Evolutionary conservation across 2,113 vertebrate genomes (phyloP).

Genomic region (Crotophaga sulcirostris): DNA sequence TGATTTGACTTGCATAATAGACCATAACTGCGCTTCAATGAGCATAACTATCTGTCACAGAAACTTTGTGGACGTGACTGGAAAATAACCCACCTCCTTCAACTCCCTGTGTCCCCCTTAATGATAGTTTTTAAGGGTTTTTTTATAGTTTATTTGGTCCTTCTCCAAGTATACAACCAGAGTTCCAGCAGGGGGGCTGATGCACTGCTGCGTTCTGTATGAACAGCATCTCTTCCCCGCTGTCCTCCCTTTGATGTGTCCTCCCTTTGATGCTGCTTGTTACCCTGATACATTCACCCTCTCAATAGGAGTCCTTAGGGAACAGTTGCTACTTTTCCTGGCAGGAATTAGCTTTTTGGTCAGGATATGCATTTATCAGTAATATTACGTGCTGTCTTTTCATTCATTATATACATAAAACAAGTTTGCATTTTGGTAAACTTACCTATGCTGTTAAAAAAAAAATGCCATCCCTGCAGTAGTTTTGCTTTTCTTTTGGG

Average conservation of each 20-base stretch:
- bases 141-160: too few relatives aligned
- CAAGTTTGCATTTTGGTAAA: too few relatives aligned
- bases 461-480: background rate
- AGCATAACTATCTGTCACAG: background rate
- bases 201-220: background rate
- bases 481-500: constrained; percentile 28
- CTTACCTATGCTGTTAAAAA: background rate
- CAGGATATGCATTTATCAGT: background rate
- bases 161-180: background rate
- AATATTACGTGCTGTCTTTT: background rate
- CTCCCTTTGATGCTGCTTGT: background rate
- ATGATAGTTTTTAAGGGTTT: background rate
- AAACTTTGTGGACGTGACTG: background rate
- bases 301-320: background rate
- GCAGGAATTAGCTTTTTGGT: background rate
- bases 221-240: background rate
- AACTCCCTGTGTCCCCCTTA: background rate
- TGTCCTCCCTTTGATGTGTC: background rate
- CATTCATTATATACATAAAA: background rate
- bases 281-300: background rate
- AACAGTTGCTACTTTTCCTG: background rate
- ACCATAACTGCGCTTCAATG: background rate
- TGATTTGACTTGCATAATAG: background rate
- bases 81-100: background rate
- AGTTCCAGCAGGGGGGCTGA: background rate